Evolutionary conservation across 2,113 vertebrate genomes (phyloP).

Genomic region (Okapia johnstoni): DNA sequence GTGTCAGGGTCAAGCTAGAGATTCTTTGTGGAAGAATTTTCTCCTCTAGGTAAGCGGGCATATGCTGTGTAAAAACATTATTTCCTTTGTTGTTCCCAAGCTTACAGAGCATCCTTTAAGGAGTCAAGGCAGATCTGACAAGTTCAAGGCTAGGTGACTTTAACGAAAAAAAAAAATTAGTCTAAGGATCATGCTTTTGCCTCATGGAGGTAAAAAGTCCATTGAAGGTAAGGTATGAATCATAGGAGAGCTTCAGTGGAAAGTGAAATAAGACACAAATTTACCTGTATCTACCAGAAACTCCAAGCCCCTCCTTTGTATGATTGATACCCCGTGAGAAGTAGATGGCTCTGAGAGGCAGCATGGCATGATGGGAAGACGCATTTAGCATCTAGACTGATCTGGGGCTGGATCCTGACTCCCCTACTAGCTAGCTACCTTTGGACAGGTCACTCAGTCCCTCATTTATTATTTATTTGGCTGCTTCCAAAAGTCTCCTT

Average conservation of each 20-base stretch:
- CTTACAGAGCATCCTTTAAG: background rate
- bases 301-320: background rate
- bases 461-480: background rate
- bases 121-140: background rate
- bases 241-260: background rate
- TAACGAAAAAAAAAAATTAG: background rate
- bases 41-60: background rate
- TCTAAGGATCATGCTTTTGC: background rate
- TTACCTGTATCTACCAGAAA: background rate
- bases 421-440: background rate
- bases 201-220: background rate
- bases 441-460: background rate
- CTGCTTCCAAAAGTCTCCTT: background rate
- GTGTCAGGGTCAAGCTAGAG: background rate
- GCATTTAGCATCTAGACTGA: background rate
- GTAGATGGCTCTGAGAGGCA: background rate
- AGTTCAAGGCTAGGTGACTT: background rate
- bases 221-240: background rate
- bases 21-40: background rate
- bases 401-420: background rate
- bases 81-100: background rate
- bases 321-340: background rate
- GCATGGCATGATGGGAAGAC: background rate
- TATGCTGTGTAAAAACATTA: background rate
- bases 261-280: background rate